Evolutionary conservation across 1,140 invertebrate genomes (phyloP), one percentile per base, ranked within the genome.

Genomic region (Hypsibius dujardini): DNA sequence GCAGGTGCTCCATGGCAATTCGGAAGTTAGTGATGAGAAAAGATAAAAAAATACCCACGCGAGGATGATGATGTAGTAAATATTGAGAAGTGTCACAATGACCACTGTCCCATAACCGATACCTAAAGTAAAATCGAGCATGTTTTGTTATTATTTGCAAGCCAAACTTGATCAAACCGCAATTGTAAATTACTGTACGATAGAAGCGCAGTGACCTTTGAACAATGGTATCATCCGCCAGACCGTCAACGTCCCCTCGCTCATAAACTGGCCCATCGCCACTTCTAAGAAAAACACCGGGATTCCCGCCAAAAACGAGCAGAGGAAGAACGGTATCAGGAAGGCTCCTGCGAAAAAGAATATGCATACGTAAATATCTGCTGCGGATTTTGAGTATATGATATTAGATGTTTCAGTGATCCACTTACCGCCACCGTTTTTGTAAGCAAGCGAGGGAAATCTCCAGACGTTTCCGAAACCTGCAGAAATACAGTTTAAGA

Each of bases 241-340:
- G 1, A 98, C 92, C 0, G 92, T 91, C 1, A 98, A 81, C 45
- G 93, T 94, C 15, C 95, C 95, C 72, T 96, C 92, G 2, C 92
- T 93, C 73, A 95, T 82, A 87, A 95, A 95, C 82, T 98, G 94
- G 12, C 95, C 95, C 75, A 98, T 85, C 1, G 92, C 90, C 72
- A 95, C 80, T 79, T 98, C 95, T 85, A 98, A 87, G 79, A 98
- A 94, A 81, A 98, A 98, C 88, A 97, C 95, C 0, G 95, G 95
- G 72, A 98, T 90, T 1, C 94, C 94, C 73, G 90, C 93, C 60
- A 95, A 84, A 73, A 96, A 85, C 1, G 96, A 84, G 1, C 92
- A 92, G 70, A 96, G 81, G 76, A 95, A 86, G 81, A 97, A 98
- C 0, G 95, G 95, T 59, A 98, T 87, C 73, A 98, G 85, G 80